A percentile compares a stretch with the other conserved stretches of the same genome.
phyloP scores from a whole-genome alignment of 2,113 vertebrate genomes.

The Siniperca chuatsi region DNA sequence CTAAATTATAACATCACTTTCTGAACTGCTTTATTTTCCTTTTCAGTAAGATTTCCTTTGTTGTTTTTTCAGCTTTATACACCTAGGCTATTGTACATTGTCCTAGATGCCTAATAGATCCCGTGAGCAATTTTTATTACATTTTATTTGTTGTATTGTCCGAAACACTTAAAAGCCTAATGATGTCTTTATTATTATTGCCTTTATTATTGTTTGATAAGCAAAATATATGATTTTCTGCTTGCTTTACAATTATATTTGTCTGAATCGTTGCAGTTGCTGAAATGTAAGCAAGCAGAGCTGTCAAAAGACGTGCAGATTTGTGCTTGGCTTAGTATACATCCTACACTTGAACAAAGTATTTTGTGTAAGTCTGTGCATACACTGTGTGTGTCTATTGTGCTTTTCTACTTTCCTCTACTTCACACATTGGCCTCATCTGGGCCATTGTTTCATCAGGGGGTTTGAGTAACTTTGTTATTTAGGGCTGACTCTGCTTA shows the following conservation, averaged over 20 bases:
- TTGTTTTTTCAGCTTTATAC: not conserved
- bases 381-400: not conserved
- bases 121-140: not conserved
- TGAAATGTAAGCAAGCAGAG: not conserved
- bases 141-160: not conserved
- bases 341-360: not conserved
- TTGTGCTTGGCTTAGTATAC: not conserved
- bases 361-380: not conserved
- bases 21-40: not conserved
- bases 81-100: not conserved
- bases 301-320: constrained; percentile 3
- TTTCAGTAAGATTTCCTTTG: not conserved
- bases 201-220: not conserved
- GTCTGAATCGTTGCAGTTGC: not conserved
- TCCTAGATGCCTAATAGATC: not conserved
- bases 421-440: constrained; percentile 52
- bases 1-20: not conserved
- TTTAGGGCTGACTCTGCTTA: constrained; percentile 73
- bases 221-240: not conserved
- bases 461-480: constrained; percentile 64
- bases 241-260: not conserved
- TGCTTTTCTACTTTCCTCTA: constrained; percentile 14
- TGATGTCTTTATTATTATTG: not conserved
- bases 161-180: not conserved
- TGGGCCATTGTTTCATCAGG: constrained; percentile 71